Evolutionary conservation across 37 sponge, comb jelly and placozoan species (phyloP), one percentile per base, ranked within the genome.

Genomic region (Aplysina aerophoba): DNA sequence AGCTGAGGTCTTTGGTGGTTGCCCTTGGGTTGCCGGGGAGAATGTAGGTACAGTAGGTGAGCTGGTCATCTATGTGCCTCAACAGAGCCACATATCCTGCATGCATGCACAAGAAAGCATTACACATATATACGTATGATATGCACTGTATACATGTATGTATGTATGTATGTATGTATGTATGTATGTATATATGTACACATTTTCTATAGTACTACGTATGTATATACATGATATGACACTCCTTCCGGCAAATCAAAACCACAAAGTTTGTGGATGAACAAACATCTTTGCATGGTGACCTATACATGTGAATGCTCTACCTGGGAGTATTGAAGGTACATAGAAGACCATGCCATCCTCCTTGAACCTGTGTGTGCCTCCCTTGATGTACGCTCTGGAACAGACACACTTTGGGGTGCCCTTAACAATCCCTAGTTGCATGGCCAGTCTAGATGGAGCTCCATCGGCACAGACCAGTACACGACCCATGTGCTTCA

Each of bases 401-500:
- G 91, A 90, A 39, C 91, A 90, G 59, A 84, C 38, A 6, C 74
- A 63, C 20, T 83, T 77, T 15, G 91, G 85, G 37, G 91, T 78
- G 16, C 78, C 40, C 8, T 34, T 90, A 24, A 90, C 91, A 50
- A 90, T 27, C 0, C 91, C 91, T 13, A 90, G 80, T 50, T 90
- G 41, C 0, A 22, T 78, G 60, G 84, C 91, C 58, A 90, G 84
- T 28, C 54, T 62, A 5, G 91, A 90, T 21, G 91, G 50, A 30
- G 91, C 68, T 36, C 91, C 91, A 87, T 90, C 91, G 33, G 91
- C 91, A 86, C 87, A 86, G 35, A 90, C 79, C 41, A 90, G 60
- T 2, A 90, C 91, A 56, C 91, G 74, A 24, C 87, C 79, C 84
- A 80, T 55, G 50, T 73, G 86, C 14, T 72, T 77, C 11, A 55